Evolutionary conservation across 2,113 vertebrate genomes (phyloP).

Genomic region (Halcyon malimbica): DNA sequence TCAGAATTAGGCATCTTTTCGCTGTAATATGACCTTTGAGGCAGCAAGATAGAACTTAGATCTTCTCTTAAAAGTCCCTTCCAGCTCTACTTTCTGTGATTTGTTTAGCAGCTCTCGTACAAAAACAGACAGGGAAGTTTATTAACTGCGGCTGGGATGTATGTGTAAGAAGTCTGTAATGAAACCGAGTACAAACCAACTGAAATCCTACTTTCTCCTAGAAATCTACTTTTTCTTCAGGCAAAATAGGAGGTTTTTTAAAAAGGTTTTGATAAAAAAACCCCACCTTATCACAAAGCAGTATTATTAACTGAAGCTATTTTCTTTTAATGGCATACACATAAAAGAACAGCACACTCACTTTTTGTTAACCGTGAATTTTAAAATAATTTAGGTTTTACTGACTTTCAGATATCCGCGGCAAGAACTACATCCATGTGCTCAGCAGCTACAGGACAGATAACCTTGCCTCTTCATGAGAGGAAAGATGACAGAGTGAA

Average conservation of each 20-base stretch:
- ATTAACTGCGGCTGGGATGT: background rate
- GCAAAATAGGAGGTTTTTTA: background rate
- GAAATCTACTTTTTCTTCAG: background rate
- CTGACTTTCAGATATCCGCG: background rate
- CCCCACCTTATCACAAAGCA: background rate
- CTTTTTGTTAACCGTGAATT: background rate
- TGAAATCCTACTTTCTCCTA: background rate
- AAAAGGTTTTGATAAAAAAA: background rate
- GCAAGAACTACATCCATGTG: background rate
- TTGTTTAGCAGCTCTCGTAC: background rate
- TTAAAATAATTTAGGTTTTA: background rate
- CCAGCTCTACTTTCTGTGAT: background rate
- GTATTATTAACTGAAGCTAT: background rate
- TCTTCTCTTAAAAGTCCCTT: rapidly evolving
- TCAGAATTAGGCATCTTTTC: rapidly evolving
- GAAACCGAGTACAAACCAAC: background rate
- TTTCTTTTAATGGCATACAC: background rate
- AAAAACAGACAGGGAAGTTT: background rate
- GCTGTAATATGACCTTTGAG: background rate
- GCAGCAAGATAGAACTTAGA: background rate
- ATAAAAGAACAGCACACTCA: background rate
- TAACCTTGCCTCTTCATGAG: background rate
- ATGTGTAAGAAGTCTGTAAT: background rate
- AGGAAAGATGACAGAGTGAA: background rate
- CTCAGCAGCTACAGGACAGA: background rate